phyloP scores from a whole-genome alignment of 1,140 invertebrate genomes.

The Drosophila baimaii region DNA sequence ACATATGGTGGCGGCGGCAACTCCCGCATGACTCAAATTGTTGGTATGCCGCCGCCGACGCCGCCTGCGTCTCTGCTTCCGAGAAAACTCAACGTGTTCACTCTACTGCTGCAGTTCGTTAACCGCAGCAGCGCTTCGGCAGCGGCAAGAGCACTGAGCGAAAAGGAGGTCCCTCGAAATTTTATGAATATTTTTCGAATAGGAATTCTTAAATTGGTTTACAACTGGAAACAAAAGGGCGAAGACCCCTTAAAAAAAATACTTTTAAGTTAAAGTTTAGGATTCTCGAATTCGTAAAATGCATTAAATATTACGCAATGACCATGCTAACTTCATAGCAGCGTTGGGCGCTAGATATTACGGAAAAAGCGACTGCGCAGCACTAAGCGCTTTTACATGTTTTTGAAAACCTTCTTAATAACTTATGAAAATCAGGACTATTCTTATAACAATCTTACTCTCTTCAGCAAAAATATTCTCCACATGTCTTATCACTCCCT shows the following conservation, averaged over 20 bases:
- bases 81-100: constrained; percentile 22
- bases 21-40: constrained; percentile 57
- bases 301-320: too few relatives aligned
- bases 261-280: too few relatives aligned
- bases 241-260: too few relatives aligned
- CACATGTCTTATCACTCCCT: background rate
- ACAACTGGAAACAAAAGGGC: too few relatives aligned
- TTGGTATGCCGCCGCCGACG: constrained; percentile 38
- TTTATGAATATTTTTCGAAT: background rate
- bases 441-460: too few relatives aligned
- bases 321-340: too few relatives aligned
- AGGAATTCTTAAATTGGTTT: background rate
- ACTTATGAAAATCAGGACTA: background rate
- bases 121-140: constrained; percentile 34
- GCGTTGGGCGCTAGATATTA: too few relatives aligned
- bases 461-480: background rate
- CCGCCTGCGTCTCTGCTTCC: constrained; percentile 19
- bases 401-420: too few relatives aligned
- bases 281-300: too few relatives aligned
- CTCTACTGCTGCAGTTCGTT: constrained; percentile 63
- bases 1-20: constrained; percentile 39
- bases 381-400: too few relatives aligned
- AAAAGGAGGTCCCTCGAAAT: constrained; percentile 1
- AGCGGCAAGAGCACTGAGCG: constrained; percentile 7
- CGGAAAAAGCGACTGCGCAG: too few relatives aligned